Base-by-base conservation (phyloP, 2,797 vertebrate species). In the Melopsittacus undulatus region DNA sequence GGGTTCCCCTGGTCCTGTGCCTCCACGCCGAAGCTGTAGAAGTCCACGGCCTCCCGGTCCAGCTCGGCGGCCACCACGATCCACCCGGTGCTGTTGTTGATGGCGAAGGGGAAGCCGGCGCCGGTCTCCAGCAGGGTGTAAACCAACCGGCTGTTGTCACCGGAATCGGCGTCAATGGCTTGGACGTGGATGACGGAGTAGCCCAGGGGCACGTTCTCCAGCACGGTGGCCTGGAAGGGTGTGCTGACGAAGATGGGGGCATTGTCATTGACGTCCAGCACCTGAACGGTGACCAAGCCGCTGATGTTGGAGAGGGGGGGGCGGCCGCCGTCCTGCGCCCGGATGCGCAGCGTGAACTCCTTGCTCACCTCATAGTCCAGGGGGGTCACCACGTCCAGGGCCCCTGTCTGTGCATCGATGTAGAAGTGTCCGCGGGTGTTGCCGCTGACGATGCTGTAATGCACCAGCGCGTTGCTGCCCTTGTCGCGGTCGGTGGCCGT, bases 371-470 rank as follows among this genome's bases (percentile, higher is more conserved):
- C 99, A 1, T 99, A 99, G 96, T 99, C 99, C 85, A 99, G 96
- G 18, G 98, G 98, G 84, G 98, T 99, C 75, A 99, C 98, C 12
- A 99, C 98, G 36, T 99, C 99, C 96, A 99, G 97, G n/a, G 98
- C 98, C 10, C 99, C 99, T 0, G 98, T 99, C 97, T 99, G 99
- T 1, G 99, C 98, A 4, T 99, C 99, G 4, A 99, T 98, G 89
- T 99, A 99, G 92, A 99, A 99, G 96, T 99, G 99, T 2, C 99
- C 99, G 5, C 99, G 98, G 23, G 98, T 99, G 89, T 99, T 99
- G 40, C 99, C 99, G 0, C 99, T 99, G 98, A 99, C 98, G 93
- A 99, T 99, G 98, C 99, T 99, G 83, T 99, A 99, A 92, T 99
- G 99, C 32, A 99, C 99, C 14, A 99, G 89, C 1, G 99, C 99